phyloP scores from a whole-genome alignment of 1,140 invertebrate species.

The Aricia agestis region DNA sequence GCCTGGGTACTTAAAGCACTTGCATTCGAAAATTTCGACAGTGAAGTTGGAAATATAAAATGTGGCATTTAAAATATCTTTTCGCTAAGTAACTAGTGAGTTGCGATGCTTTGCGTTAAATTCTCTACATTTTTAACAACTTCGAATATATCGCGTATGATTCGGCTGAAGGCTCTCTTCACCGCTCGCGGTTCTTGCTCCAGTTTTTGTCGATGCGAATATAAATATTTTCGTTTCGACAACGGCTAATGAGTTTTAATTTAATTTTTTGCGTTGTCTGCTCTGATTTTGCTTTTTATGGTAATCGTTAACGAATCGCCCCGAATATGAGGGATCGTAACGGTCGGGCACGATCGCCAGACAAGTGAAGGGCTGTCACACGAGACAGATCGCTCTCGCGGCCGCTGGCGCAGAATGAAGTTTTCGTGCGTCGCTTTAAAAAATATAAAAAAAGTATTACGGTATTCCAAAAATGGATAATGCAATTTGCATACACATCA shows the following conservation, averaged over 20 bases:
- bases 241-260: constrained; percentile 65
- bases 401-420: constrained; percentile 52
- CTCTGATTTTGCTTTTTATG: constrained; percentile 58
- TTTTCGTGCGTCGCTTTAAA: constrained; percentile 38
- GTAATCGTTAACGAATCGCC: constrained; percentile 70
- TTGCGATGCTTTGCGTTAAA: too few species aligned
- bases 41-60: too few species aligned
- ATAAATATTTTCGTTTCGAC: constrained; percentile 61
- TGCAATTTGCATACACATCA: constrained; percentile 53
- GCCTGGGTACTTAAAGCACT: too few species aligned
- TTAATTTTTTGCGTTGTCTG: constrained; percentile 54
- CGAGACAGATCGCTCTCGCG: constrained; percentile 56
- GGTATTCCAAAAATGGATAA: constrained; percentile 41
- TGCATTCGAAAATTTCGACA: too few species aligned
- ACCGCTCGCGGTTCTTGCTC: background rate
- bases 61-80: too few species aligned
- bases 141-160: too few species aligned
- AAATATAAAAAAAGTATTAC: constrained; percentile 37
- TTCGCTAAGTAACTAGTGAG: too few species aligned
- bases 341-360: constrained; percentile 41
- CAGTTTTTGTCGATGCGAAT: constrained; percentile 9
- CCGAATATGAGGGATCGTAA: constrained; percentile 71
- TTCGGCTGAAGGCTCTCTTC: too few species aligned
- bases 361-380: constrained; percentile 68
- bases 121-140: too few species aligned